These are phyloP conservation scores for Spodoptera picta DNA, from an alignment of 2,888 invertebrate genomes.

Conservation along the genomic window DNA sequence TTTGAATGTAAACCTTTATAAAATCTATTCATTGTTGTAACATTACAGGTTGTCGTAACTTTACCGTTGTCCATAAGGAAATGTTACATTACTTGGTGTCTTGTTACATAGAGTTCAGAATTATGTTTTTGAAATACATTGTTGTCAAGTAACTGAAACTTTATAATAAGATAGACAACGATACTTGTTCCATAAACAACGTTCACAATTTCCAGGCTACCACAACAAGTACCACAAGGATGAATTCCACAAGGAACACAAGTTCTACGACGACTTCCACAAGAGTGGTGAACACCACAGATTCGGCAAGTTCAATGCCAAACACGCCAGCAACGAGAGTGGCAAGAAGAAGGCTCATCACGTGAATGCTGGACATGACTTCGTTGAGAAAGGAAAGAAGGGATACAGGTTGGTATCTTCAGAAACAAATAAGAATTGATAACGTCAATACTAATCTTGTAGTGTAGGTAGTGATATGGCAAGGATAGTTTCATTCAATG, in stretches of 20 bases:
- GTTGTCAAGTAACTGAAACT: background rate
- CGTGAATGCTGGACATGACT: conserved; percentile 89
- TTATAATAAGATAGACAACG: no score
- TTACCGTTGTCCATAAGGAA: conserved; percentile 27
- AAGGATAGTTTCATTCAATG: background rate
- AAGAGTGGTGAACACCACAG: conserved; percentile 92
- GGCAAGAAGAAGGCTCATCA: conserved; percentile 91
- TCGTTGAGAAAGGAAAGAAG: conserved; percentile 90
- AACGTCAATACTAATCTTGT: no score
- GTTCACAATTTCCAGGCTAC: conserved; percentile 82
- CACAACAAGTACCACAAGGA: conserved; percentile 94
- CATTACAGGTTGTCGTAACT: conserved; percentile 26
- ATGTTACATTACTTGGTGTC: conserved; percentile 9
- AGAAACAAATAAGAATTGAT: no score
- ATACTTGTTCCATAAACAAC: background rate
- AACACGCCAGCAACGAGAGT: conserved; percentile 90
- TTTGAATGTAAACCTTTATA: conserved; percentile 38
- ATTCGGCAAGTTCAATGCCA: conserved; percentile 90
- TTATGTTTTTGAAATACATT: background rate
- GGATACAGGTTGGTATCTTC: conserved; percentile 80
- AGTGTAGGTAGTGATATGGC: no score
- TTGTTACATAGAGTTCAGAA: background rate
- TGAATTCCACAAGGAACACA: conserved; percentile 93
- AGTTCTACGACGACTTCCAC: conserved; percentile 93
- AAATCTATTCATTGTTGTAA: conserved; percentile 15